phyloP scores from a whole-genome alignment of 1,140 invertebrate species.

The Tyrophagus putrescentiae region DNA sequence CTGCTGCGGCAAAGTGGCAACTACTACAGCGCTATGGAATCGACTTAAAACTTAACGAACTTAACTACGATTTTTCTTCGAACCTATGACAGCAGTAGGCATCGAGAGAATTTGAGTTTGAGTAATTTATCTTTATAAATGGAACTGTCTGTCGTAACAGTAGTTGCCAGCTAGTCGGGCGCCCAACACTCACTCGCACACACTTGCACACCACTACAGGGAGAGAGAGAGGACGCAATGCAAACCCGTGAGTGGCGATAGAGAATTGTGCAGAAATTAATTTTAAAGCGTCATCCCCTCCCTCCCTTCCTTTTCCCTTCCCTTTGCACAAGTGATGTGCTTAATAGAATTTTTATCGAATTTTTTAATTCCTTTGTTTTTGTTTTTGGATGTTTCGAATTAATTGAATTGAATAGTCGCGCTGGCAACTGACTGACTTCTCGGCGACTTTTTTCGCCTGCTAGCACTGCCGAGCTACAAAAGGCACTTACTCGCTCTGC shows the following conservation, averaged over 20 bases:
- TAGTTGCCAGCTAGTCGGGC: not conserved
- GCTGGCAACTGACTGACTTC: not conserved
- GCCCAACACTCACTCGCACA: too few species aligned
- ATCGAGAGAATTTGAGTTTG: not conserved
- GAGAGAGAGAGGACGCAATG: not conserved
- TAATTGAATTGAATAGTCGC: conserved; percentile 16
- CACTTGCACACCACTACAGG: too few species aligned
- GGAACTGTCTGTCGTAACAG: conserved; percentile 1
- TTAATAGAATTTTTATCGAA: not conserved
- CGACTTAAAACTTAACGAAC: conserved; percentile 11
- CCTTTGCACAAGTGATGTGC: not conserved
- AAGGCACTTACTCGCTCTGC: too few species aligned
- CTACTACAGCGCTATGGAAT: not conserved
- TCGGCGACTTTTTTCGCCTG: too few species aligned
- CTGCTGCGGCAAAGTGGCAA: not conserved
- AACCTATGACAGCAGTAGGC: not conserved
- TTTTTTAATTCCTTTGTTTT: conserved; percentile 15
- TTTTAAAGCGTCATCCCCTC: not conserved
- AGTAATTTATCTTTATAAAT: conserved; percentile 16
- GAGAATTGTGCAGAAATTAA: conserved; percentile 9
- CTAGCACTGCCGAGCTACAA: too few species aligned
- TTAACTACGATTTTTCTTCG: conserved; percentile 11
- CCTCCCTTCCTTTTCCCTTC: not conserved
- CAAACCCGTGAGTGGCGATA: not conserved
- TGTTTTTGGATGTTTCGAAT: not conserved